phyloP scores from a whole-genome alignment of 2,113 vertebrate genomes.

The Micronycteris hirsuta region DNA sequence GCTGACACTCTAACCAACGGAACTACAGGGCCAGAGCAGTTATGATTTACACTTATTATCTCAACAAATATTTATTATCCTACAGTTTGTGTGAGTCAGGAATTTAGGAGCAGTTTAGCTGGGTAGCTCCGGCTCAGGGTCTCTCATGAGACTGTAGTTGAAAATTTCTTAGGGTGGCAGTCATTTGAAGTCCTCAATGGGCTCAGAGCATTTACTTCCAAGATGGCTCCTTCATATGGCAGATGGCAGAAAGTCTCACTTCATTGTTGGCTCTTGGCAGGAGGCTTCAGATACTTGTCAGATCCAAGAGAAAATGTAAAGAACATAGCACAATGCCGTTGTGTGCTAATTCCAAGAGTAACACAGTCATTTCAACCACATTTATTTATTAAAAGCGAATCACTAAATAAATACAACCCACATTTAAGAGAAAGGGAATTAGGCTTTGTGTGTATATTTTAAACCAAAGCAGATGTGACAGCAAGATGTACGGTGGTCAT shows the following conservation, averaged over 20 bases:
- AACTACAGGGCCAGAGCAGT: too few species aligned
- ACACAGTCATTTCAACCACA: background rate
- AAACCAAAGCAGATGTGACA: background rate
- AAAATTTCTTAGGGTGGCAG: background rate
- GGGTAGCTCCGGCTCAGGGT: background rate
- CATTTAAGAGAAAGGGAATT: background rate
- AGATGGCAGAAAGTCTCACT: background rate
- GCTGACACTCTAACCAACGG: too few species aligned
- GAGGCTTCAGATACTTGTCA: background rate
- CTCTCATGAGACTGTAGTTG: background rate
- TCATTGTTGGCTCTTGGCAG: background rate
- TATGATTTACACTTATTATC: background rate
- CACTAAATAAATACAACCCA: background rate
- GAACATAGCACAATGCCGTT: background rate
- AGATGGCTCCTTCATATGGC: background rate
- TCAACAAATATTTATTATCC: background rate
- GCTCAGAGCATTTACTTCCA: background rate
- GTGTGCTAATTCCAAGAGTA: background rate
- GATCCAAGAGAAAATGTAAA: background rate
- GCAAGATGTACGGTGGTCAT: background rate
- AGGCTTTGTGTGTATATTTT: background rate
- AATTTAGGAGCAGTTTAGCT: background rate
- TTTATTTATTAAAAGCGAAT: background rate
- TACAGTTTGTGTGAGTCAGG: background rate
- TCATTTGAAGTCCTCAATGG: background rate